phyloP scores from a whole-genome alignment of 2,113 vertebrate genomes.

The Amphiprion ocellaris region DNA sequence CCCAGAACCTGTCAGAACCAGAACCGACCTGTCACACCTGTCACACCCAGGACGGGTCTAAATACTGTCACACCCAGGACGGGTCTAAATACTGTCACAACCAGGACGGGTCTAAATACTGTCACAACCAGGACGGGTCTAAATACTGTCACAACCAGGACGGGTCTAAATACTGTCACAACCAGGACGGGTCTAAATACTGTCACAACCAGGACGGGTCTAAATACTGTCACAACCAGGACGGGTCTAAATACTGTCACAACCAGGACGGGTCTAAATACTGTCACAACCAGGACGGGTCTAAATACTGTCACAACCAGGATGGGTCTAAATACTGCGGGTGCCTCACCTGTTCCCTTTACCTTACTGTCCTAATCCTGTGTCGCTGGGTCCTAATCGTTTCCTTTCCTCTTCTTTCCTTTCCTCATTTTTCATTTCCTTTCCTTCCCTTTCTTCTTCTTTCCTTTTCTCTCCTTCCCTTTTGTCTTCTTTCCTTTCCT shows the following conservation, averaged over 20 bases:
- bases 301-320: background rate
- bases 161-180: background rate
- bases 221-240: too few relatives aligned
- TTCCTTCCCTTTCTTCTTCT: too few relatives aligned
- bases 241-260: conserved; percentile 8
- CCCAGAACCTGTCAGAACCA: conserved; percentile 57
- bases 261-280: too few relatives aligned
- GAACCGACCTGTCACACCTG: background rate
- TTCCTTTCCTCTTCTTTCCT: background rate
- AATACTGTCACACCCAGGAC: too few relatives aligned
- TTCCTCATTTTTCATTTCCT: too few relatives aligned
- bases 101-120: conserved; percentile 6
- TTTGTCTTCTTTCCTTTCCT: background rate
- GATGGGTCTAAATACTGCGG: conserved; percentile 12
- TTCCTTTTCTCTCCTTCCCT: conserved; percentile 6
- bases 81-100: background rate
- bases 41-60: background rate
- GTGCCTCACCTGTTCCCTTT: conserved; percentile 1
- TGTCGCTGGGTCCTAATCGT: too few relatives aligned
- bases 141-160: too few relatives aligned
- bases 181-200: background rate
- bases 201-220: conserved; percentile 5
- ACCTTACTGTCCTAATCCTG: background rate
- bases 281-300: background rate
- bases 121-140: background rate